Evolutionary conservation across 2,113 vertebrate genomes (phyloP), one percentile per base, ranked within the genome.

Genomic region (Alosa alosa): DNA sequence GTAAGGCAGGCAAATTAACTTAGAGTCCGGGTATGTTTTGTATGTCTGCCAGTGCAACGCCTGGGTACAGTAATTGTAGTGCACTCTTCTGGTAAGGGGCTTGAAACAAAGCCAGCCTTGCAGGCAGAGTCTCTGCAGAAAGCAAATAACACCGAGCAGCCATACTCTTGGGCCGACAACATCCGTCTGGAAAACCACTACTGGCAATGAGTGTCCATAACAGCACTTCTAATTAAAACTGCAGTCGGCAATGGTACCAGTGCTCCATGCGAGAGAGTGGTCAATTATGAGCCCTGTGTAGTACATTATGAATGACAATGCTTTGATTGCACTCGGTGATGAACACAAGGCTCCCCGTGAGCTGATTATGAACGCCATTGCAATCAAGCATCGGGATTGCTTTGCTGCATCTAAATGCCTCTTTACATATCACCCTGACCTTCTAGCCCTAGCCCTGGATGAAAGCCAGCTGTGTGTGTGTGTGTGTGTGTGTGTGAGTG

Each of bases 331-430:
- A 52, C 60, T 64, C 45, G 45, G 49, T 44, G 86, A 90, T 20
- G 87, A 87, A 86, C 18, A 87, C 81, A 52, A 84, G 82, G 86
- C 88, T 64, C 83, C 84, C 86, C 81, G 86, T 83, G 89, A 75
- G 49, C 82, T 91, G 89, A 93, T 94, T 89, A 90, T 86, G 86
- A 91, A 89, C 91, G 91, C 87, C 60, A 88, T 85, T 11, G 55
- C 88, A 94, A 94, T 94, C 93, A 93, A 86, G 88, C 87, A 64
- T 85, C 72, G 18, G 92, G 91, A 94, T 93, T 93, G 92, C 86
- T 82, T 87, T 85, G 84, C 85, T 86, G 86, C 84, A 86, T 47
- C 84, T 86, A 86, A 92, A 91, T 44, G 85, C 55, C 1, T n/a
- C 86, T 78, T 75, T 83, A 46, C 55, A 86, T n/a, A 52, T 82